phyloP scores from a whole-genome alignment of 2,888 invertebrate genomes.

The Melinopterus prodromus region DNA sequence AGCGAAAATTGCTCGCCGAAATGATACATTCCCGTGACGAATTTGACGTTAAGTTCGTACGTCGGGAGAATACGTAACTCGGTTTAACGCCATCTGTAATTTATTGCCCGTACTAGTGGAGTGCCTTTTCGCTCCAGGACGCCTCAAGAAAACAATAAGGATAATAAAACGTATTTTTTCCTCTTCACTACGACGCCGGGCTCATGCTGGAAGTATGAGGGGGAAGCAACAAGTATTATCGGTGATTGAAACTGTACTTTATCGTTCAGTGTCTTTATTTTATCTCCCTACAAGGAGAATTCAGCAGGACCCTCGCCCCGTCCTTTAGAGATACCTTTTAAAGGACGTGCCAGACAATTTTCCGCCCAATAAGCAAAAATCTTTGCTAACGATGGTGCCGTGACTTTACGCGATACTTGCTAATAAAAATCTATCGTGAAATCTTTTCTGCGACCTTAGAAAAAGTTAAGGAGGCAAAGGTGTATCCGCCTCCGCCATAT shows the following conservation, averaged over 20 bases:
- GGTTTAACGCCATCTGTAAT: conserved; percentile 4
- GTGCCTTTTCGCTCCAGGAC: neutral
- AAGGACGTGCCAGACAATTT: conserved; percentile 31
- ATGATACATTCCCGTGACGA: neutral
- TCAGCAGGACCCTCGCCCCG: neutral
- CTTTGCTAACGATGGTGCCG: conserved; percentile 34
- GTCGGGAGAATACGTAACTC: neutral
- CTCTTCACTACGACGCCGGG: neutral
- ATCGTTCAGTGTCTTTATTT: neutral
- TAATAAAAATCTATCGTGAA: neutral
- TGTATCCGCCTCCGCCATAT: neutral
- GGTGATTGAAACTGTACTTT: neutral
- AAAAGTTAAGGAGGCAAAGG: neutral
- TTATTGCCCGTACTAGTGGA: neutral
- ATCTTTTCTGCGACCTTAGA: neutral
- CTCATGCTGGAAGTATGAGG: neutral
- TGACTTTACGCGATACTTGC: conserved; percentile 18
- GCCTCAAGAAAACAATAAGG: neutral
- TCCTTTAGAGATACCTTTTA: neutral
- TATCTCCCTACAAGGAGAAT: neutral
- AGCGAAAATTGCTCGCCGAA: neutral
- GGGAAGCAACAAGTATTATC: neutral
- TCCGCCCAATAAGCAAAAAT: conserved; percentile 36
- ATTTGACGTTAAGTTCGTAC: neutral
- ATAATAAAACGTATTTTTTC: neutral